phyloP scores from a whole-genome alignment of 1,140 invertebrate species.

The Pogonomyrmex barbatus region DNA sequence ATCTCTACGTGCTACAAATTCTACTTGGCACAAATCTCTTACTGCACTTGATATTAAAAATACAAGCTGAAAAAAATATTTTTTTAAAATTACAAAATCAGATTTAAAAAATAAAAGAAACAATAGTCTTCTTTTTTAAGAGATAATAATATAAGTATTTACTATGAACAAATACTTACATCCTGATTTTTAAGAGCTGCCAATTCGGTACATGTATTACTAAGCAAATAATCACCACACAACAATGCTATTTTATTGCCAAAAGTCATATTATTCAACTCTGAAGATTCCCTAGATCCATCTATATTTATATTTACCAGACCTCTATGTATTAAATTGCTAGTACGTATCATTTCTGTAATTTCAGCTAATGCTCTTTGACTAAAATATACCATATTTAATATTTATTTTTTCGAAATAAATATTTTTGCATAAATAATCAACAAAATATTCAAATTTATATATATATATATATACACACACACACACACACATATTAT shows the following conservation, averaged over 20 bases:
- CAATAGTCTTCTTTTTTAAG: too few relatives aligned
- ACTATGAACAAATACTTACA: slow-evolving; percentile 83
- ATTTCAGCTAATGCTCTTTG: slow-evolving; percentile 97
- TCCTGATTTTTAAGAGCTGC: slow-evolving; percentile 92
- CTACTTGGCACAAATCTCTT: slow-evolving; percentile 94
- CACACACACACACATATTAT: slow-evolving; percentile 41
- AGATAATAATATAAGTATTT: not conserved
- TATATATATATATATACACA: not conserved
- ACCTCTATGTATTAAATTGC: slow-evolving; percentile 96
- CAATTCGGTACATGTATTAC: slow-evolving; percentile 95
- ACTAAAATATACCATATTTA: slow-evolving; percentile 83
- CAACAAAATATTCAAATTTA: not conserved
- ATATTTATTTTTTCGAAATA: not conserved
- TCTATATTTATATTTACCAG: slow-evolving; percentile 93
- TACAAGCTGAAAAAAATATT: slow-evolving; percentile 88
- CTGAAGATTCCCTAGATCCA: slow-evolving; percentile 86
- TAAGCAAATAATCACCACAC: slow-evolving; percentile 96
- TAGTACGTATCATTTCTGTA: slow-evolving; percentile 99
- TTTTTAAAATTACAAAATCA: not conserved
- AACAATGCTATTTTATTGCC: slow-evolving; percentile 98
- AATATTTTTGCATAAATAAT: slow-evolving; percentile 32
- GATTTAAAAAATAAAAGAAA: too few relatives aligned
- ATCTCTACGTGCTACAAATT: slow-evolving; percentile 95
- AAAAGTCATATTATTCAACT: slow-evolving; percentile 94
- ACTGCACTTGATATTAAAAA: slow-evolving; percentile 96